These are phyloP conservation scores for Metaphire vulgaris DNA, from an alignment of 1,140 invertebrate genomes.

Conservation along the genomic window DNA sequence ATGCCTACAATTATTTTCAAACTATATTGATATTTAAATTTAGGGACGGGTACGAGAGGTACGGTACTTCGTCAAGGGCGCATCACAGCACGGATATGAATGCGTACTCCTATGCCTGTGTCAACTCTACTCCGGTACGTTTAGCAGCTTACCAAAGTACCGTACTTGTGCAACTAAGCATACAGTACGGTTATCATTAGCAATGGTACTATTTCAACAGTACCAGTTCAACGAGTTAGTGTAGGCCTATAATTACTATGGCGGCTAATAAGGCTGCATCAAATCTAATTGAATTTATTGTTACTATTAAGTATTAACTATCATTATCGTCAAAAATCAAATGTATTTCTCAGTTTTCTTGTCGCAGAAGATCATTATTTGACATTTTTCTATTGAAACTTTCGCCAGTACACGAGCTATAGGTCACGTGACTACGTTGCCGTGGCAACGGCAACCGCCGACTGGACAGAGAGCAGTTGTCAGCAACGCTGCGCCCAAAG, in stretches of 20 bases:
- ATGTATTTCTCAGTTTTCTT: neutral
- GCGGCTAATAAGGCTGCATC: neutral
- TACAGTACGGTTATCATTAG: neutral
- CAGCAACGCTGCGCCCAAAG: neutral
- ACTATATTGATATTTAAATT: neutral
- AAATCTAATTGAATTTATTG: neutral
- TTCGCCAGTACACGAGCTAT: neutral
- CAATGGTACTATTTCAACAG: too few relatives aligned
- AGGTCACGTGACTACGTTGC: neutral
- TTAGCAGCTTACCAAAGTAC: too few relatives aligned
- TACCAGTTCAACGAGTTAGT: neutral
- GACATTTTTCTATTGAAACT: neutral
- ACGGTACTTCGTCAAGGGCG: neutral
- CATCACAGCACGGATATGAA: neutral
- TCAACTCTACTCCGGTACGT: neutral
- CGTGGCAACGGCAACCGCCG: neutral
- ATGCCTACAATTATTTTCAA: neutral
- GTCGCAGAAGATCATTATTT: neutral
- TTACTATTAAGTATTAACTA: neutral
- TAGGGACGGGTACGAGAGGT: neutral
- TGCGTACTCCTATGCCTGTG: neutral
- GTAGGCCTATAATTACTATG: neutral
- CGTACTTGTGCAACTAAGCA: neutral
- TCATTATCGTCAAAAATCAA: neutral
- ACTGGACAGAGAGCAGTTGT: neutral